A percentile compares a stretch with the other conserved stretches of the same genome.
Conservation (phyloP, 2,113 vertebrate species). For the Calidris pugnax region DNA sequence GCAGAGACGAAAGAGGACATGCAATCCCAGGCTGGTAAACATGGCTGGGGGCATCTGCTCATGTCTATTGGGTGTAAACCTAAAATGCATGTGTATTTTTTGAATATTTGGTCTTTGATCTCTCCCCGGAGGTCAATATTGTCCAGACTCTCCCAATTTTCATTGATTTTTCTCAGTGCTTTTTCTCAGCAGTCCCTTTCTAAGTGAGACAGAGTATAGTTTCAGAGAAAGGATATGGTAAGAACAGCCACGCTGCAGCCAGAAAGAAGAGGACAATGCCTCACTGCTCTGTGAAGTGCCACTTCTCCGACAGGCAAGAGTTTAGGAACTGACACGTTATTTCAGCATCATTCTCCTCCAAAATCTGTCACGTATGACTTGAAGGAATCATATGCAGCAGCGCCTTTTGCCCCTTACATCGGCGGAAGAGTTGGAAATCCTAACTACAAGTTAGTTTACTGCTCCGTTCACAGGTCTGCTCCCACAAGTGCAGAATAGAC, state of each 20-base stretch:
- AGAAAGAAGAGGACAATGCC: background rate
- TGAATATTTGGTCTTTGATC: background rate
- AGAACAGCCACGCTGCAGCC: rapidly evolving
- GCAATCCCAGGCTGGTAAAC: background rate
- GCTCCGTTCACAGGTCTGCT: background rate
- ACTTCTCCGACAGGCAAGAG: background rate
- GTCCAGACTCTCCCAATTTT: background rate
- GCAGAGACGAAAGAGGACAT: background rate
- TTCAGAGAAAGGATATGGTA: background rate
- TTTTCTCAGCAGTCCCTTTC: background rate
- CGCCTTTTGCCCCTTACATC: background rate
- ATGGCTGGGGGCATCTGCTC: background rate
- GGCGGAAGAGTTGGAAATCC: background rate
- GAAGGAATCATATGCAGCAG: background rate
- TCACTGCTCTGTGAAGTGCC: background rate
- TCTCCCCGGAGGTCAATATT: background rate
- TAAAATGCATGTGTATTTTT: rapidly evolving
- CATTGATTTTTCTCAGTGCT: background rate
- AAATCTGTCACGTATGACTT: background rate
- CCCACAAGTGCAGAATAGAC: background rate
- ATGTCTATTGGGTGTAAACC: rapidly evolving
- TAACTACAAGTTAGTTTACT: background rate
- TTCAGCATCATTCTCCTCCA: background rate
- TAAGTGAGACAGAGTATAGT: background rate
- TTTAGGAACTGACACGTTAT: background rate